Base-by-base conservation (phyloP, 2,113 vertebrate species). In the Oenanthe melanoleuca region DNA sequence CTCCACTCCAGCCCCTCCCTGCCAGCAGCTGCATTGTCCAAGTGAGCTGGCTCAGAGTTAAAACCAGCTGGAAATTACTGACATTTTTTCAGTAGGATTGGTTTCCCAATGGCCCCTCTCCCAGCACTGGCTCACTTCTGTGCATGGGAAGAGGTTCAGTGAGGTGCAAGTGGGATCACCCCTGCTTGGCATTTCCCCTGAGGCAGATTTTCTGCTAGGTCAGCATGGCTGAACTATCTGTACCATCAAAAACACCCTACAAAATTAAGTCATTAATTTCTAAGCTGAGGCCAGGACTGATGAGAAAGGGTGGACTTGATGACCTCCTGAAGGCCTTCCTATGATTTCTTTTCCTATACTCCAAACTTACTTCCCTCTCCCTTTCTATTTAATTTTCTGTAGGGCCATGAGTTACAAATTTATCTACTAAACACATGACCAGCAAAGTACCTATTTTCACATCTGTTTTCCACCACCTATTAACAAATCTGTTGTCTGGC, bases 81-180 rank as follows among this genome's bases (percentile, higher is more conserved):
- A 60, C 40, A 21, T 86, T 85, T 87, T 87, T 84, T 59, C 92
- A 91, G 53, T 16, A 84, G 93, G 87, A 71, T 31, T 87, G 80
- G 26, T 47, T 72, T 91, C 75, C 70, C 1, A 2, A 44, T 15
- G 29, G 38, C 84, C 38, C 17, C 6, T 38, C 47, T 83, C 83
- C 69, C 0, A 0, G 47, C 69, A 81, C 23, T 7, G 17, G 52
- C 56, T 89, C 0, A 0, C 60, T 78, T 33, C 70, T 82, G 55
- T 55, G 47, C 21, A 24, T 18, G 29, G 69, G 26, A 94, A 73
- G 38, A 38, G 33, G 34, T 37, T 80, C 6, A 73, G 5, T 1
- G 34, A 86, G 65, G 65, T 63, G 12, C 55, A 60, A 80, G 52
- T 40, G 40, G 61, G 61, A 88, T 53, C 38, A 45, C 47, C 34